Percentiles rank a stretch among this genome's conserved stretches.
phyloP scores from a whole-genome alignment of 2,888 invertebrate genomes.

The Dilophus febrilis region DNA sequence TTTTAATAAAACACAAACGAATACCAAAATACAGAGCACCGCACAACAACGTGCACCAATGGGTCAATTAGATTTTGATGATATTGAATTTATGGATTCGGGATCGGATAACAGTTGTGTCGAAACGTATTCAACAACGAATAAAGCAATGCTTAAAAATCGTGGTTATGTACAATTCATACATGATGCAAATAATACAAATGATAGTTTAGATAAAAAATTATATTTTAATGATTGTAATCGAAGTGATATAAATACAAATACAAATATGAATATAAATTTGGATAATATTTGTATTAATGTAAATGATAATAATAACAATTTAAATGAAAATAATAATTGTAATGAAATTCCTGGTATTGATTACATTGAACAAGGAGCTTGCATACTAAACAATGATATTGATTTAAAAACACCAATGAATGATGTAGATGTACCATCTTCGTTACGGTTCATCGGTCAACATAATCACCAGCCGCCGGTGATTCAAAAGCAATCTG shows the following conservation, averaged over 20 bases:
- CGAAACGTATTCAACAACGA: conserved; percentile 39
- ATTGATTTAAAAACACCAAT: conserved; percentile 30
- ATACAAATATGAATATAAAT: conserved; percentile 1
- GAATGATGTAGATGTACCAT: conserved; percentile 30
- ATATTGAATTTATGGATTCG: conserved; percentile 75
- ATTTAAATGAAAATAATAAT: conserved; percentile 3
- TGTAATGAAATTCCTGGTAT: conserved; percentile 31
- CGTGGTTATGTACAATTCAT: conserved; percentile 50
- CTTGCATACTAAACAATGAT: conserved; percentile 25
- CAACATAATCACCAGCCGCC: conserved; percentile 4
- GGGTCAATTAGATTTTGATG: conserved; percentile 48
- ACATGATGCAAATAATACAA: conserved; percentile 29
- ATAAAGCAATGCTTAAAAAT: conserved; percentile 37
- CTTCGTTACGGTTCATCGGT: conserved; percentile 13
- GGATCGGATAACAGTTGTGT: conserved; percentile 63
- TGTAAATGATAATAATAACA: background rate
- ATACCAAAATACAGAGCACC: conserved; percentile 18
- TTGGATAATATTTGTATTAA: no score
- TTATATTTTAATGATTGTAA: background rate
- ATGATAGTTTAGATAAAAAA: background rate
- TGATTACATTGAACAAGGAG: conserved; percentile 38
- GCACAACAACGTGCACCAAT: no score
- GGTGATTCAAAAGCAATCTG: no score
- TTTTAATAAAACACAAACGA: conserved; percentile 16
- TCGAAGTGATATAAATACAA: background rate